Evolutionary conservation across 2,888 invertebrate species (phyloP).

Genomic region (Thymelicus sylvestris): DNA sequence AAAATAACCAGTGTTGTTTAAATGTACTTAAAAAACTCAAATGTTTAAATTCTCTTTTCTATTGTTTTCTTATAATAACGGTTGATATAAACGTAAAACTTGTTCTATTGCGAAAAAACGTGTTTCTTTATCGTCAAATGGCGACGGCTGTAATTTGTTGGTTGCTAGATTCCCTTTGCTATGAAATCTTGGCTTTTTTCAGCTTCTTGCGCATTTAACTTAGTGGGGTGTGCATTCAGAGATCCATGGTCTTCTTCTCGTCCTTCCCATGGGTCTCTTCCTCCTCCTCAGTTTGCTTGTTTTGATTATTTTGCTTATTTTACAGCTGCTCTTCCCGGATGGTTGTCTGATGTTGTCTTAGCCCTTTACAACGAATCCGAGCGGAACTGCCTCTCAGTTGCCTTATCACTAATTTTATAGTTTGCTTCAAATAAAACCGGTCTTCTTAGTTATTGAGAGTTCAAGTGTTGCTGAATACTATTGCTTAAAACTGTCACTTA

Average conservation of each 20-base stretch:
- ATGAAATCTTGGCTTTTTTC: slow-evolving; percentile 76
- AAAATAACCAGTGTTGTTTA: slow-evolving; percentile 85
- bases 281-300: slow-evolving; percentile 52
- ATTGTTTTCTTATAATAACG: slow-evolving; percentile 84
- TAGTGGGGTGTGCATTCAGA: slow-evolving; percentile 67
- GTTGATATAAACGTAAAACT: slow-evolving; percentile 86
- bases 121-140: slow-evolving; percentile 85
- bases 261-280: slow-evolving; percentile 65
- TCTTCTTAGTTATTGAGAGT: slow-evolving; percentile 67
- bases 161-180: slow-evolving; percentile 74
- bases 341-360: slow-evolving; percentile 70
- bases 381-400: slow-evolving; percentile 76
- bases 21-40: slow-evolving; percentile 82
- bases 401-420: slow-evolving; percentile 80
- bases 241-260: slow-evolving; percentile 67
- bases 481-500: slow-evolving; percentile 77
- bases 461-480: slow-evolving; percentile 84
- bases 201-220: slow-evolving; percentile 81
- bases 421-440: slow-evolving; percentile 76
- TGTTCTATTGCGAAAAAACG: slow-evolving; percentile 86
- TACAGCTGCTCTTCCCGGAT: slow-evolving; percentile 76
- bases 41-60: slow-evolving; percentile 83
- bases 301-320: slow-evolving; percentile 52
- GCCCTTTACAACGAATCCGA: slow-evolving; percentile 79
- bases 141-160: slow-evolving; percentile 74